A percentile compares a stretch with the other conserved stretches of the same genome.
Conservation (phyloP, 2,797 vertebrate species). For the Halcyon chelicuti region DNA sequence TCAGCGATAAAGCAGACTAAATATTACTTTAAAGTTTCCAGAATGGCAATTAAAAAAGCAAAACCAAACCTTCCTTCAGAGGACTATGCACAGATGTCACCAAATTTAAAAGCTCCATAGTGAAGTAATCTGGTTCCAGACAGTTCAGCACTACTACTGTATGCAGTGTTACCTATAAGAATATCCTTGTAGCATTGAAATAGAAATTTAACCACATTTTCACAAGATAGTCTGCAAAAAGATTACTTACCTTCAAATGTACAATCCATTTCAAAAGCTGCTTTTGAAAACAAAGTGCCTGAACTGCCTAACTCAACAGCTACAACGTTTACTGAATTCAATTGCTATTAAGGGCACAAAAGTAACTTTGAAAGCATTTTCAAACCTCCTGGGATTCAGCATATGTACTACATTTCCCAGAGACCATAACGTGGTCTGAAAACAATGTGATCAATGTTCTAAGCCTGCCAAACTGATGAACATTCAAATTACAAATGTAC, state of each 20-base stretch:
- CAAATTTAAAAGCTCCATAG: neutral
- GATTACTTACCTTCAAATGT: neutral
- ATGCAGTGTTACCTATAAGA: neutral
- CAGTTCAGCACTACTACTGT: neutral
- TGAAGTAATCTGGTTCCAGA: neutral
- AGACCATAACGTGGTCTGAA: neutral
- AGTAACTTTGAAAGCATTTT: neutral
- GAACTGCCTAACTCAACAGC: neutral
- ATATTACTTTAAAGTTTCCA: neutral
- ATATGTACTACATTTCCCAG: neutral
- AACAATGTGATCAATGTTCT: neutral
- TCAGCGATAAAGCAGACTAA: neutral
- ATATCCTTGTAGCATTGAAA: neutral
- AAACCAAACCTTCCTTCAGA: neutral
- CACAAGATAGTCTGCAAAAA: neutral
- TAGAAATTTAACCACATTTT: neutral
- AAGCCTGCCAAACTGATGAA: neutral
- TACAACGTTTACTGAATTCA: neutral
- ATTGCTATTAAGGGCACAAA: neutral
- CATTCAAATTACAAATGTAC: neutral
- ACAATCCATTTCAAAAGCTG: neutral
- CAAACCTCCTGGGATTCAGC: neutral
- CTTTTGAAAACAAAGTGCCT: neutral
- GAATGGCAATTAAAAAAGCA: neutral
- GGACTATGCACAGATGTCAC: neutral